Evolutionary conservation across 2,113 vertebrate genomes (phyloP).

Genomic region (Ciconia maguari): DNA sequence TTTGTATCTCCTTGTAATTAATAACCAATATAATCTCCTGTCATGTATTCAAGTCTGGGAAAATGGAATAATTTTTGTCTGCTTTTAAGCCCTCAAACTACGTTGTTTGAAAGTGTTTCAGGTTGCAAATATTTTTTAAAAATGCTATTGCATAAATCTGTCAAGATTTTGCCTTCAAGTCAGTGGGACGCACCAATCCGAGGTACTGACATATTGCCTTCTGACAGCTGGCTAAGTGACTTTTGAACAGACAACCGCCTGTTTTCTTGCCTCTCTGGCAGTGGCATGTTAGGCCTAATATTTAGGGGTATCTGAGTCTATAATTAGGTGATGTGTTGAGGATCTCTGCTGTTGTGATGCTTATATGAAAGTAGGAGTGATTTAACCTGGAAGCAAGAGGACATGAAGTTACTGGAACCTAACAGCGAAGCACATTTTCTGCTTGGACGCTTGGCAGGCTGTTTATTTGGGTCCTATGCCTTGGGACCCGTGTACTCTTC

Average conservation of each 20-base stretch:
- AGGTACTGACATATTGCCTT: not conserved
- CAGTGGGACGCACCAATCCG: not conserved
- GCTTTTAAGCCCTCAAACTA: not conserved
- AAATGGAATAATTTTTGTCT: not conserved
- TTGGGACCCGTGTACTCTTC: not conserved
- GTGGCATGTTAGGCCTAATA: not conserved
- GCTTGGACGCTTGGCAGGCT: not conserved
- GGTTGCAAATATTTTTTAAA: not conserved
- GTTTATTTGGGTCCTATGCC: not conserved
- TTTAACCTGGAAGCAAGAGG: not conserved
- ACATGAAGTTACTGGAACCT: not conserved
- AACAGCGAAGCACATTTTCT: not conserved
- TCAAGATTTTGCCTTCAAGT: not conserved
- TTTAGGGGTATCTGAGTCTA: not conserved
- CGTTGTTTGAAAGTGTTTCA: not conserved
- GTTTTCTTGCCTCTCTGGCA: not conserved
- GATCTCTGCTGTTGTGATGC: not conserved
- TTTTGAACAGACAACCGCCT: not conserved
- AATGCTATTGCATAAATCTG: not conserved
- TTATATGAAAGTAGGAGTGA: not conserved
- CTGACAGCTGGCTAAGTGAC: not conserved
- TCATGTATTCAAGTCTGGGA: not conserved
- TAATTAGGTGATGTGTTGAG: not conserved
- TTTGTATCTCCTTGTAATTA: not conserved
- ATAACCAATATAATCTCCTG: not conserved